These are phyloP conservation scores for Plestiodon gilberti DNA, from an alignment of 2,113 vertebrate genomes.

Conservation along the genomic window DNA sequence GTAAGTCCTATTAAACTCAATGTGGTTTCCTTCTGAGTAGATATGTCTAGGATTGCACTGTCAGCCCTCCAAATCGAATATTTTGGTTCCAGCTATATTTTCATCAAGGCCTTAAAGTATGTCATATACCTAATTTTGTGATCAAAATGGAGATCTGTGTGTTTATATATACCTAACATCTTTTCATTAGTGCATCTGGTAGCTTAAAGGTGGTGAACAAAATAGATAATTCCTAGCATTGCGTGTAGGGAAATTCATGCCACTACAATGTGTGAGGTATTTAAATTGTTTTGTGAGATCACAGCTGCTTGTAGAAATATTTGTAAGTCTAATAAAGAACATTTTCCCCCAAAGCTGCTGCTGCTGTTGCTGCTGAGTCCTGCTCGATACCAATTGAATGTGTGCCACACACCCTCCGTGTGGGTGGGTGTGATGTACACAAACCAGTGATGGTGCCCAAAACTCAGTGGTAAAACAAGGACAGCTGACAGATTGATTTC, in stretches of 20 bases:
- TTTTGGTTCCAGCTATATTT: background rate
- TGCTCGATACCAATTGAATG: background rate
- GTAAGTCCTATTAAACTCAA: too few relatives aligned
- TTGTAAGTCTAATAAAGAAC: background rate
- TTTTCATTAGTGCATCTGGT: background rate
- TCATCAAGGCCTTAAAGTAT: background rate
- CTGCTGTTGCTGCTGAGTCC: background rate
- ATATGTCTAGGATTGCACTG: too few relatives aligned
- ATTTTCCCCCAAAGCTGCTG: background rate
- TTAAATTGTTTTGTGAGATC: background rate
- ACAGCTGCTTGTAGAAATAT: background rate
- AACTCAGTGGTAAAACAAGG: background rate
- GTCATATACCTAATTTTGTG: background rate
- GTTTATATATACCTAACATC: background rate
- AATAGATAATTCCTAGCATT: background rate
- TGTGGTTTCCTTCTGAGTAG: too few relatives aligned
- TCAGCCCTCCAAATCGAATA: too few relatives aligned
- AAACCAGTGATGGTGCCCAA: background rate
- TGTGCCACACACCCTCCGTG: background rate
- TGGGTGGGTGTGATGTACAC: constrained; percentile 20
- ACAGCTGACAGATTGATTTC: background rate
- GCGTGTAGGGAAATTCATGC: background rate
- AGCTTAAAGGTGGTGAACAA: background rate
- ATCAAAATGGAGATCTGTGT: background rate
- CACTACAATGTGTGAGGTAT: too few relatives aligned